phyloP scores from a whole-genome alignment of 30 jellyfish, hydroid and myxozoan genomes.

The Phacellophora camtschatica region DNA sequence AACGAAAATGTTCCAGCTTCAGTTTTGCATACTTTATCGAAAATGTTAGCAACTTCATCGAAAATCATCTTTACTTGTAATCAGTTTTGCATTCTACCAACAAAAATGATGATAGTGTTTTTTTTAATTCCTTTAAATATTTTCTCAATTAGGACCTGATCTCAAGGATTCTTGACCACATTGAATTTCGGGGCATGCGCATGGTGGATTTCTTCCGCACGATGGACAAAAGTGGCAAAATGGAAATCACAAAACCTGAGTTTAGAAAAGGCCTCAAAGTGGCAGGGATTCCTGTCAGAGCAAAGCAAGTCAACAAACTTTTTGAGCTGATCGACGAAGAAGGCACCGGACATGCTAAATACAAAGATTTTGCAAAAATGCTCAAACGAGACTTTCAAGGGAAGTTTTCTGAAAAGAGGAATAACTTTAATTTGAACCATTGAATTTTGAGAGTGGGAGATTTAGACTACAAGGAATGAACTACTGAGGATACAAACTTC shows the following conservation, averaged over 20 bases:
- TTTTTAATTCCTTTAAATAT: too few relatives aligned
- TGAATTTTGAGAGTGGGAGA: too few relatives aligned
- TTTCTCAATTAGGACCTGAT: conserved; percentile 57
- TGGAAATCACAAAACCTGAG: conserved; percentile 36
- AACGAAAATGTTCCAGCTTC: too few relatives aligned
- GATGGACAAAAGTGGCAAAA: conserved; percentile 37
- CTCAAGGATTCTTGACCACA: conserved; percentile 53
- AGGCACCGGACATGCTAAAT: conserved; percentile 43
- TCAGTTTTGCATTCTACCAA: too few relatives aligned
- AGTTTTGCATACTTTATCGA: too few relatives aligned
- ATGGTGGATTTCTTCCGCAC: conserved; percentile 65
- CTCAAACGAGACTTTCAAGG: conserved; percentile 15
- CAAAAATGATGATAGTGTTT: too few relatives aligned
- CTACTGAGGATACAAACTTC: too few relatives aligned
- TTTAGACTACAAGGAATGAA: too few relatives aligned
- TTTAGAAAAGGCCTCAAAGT: conserved; percentile 30
- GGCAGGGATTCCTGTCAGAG: conserved; percentile 46
- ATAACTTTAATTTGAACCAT: conserved; percentile 50
- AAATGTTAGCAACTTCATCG: too few relatives aligned
- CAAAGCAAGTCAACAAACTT: conserved; percentile 32
- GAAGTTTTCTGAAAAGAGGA: conserved; percentile 40
- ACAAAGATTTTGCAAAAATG: conserved; percentile 48
- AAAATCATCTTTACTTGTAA: too few relatives aligned
- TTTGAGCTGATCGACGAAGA: conserved; percentile 40
- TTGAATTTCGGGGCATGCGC: conserved; percentile 74